Percentiles rank a stretch among this genome's conserved stretches.
These are phyloP conservation scores for Chrysocyon brachyurus DNA, from an alignment of 2,797 vertebrate species.

Conservation along the genomic window DNA sequence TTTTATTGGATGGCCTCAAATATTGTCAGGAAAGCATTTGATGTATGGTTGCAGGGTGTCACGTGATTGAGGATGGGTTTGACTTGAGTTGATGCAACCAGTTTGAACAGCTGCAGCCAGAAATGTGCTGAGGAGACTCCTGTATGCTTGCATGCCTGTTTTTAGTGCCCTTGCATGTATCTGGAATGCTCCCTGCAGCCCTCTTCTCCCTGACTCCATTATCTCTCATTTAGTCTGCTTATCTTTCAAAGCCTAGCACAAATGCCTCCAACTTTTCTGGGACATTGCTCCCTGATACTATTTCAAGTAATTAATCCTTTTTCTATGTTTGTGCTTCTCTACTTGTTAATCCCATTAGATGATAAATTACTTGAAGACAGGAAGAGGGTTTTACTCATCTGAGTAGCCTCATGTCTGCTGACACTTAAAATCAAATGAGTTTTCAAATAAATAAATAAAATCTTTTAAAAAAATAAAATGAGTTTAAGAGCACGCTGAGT, in stretches of 20 bases:
- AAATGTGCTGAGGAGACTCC: not conserved
- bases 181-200: not conserved
- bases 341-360: not conserved
- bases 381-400: slow-evolving; percentile 17
- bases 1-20: not conserved
- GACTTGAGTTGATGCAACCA: not conserved
- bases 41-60: not conserved
- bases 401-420: not conserved
- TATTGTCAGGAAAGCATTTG: slow-evolving; percentile 22
- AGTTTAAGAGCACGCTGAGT: not conserved
- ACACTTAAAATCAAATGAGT: too few species aligned
- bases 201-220: not conserved
- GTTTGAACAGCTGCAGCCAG: slow-evolving; percentile 38
- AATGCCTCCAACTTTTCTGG: slow-evolving; percentile 1
- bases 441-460: too few species aligned
- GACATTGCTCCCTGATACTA: not conserved
- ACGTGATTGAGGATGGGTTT: not conserved
- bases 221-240: not conserved
- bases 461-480: not conserved
- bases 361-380: slow-evolving; percentile 31
- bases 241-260: slow-evolving; percentile 34
- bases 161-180: not conserved
- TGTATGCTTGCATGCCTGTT: not conserved
- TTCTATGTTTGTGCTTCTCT: not conserved
- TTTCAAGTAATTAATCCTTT: slow-evolving; percentile 49